Percentiles rank a stretch among this genome's conserved stretches.
Conservation (phyloP, 1,140 invertebrate species). For the Thalassaphorura encarpata region DNA sequence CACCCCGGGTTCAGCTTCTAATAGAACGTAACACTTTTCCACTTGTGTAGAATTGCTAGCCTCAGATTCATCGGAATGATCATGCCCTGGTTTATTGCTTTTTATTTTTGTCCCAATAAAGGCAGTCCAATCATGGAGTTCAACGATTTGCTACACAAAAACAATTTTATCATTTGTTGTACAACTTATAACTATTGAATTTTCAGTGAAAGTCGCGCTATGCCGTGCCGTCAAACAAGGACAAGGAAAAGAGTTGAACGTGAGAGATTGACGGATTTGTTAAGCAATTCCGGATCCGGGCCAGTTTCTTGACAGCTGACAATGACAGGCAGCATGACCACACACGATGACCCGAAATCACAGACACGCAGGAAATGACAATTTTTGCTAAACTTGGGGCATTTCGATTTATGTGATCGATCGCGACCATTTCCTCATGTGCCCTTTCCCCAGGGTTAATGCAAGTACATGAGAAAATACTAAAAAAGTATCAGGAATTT, state of each 20-base stretch:
- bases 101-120: conserved; percentile 16
- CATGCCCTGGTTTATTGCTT: too few relatives aligned
- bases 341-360: neutral
- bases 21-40: conserved; percentile 20
- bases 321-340: neutral
- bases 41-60: too few relatives aligned
- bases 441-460: too few relatives aligned
- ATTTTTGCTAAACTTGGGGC: too few relatives aligned
- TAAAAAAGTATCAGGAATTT: too few relatives aligned
- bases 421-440: too few relatives aligned
- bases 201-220: neutral
- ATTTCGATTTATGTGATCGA: too few relatives aligned
- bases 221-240: too few relatives aligned
- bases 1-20: conserved; percentile 24
- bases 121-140: conserved; percentile 26
- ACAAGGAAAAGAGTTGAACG: neutral
- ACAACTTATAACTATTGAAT: neutral
- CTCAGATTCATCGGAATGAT: too few relatives aligned
- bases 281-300: neutral
- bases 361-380: too few relatives aligned
- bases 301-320: neutral
- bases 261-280: neutral
- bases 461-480: too few relatives aligned
- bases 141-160: conserved; percentile 21
- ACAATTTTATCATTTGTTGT: neutral